These are phyloP conservation scores for Tortrix viridana DNA, from an alignment of 2,888 invertebrate species.

Conservation along the genomic window DNA sequence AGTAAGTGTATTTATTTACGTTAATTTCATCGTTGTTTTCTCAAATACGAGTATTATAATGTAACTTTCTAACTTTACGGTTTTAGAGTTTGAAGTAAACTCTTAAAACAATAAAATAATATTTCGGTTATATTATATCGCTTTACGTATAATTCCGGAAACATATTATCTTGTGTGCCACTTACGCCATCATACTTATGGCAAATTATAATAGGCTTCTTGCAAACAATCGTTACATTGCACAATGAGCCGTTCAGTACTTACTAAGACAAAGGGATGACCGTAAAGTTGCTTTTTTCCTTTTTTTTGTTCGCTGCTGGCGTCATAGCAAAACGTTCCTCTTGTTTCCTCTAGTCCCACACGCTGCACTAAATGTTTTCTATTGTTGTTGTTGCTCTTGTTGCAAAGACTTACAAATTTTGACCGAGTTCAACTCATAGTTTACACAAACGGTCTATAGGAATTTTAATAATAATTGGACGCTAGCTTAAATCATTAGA, in stretches of 20 bases:
- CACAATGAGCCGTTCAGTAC: constrained; percentile 54
- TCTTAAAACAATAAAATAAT: too few relatives aligned
- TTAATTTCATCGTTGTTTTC: too few relatives aligned
- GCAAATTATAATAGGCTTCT: constrained; percentile 42
- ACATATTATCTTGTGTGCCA: constrained; percentile 7
- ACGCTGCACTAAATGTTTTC: constrained; percentile 53
- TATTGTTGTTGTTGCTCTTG: constrained; percentile 47
- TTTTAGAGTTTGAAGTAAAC: not conserved
- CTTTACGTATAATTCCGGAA: not conserved
- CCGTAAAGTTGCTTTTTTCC: constrained; percentile 60
- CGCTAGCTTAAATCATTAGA: constrained; percentile 10
- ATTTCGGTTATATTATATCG: not conserved
- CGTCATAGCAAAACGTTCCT: constrained; percentile 59
- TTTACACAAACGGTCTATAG: constrained; percentile 10
- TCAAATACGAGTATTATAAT: too few relatives aligned
- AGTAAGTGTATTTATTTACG: too few relatives aligned
- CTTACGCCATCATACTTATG: constrained; percentile 17
- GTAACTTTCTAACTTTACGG: not conserved
- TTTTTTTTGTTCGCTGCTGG: constrained; percentile 57
- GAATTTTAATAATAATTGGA: constrained; percentile 15
- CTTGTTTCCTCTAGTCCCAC: constrained; percentile 64
- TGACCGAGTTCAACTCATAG: constrained; percentile 24
- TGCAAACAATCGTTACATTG: constrained; percentile 59
- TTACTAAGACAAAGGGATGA: constrained; percentile 64
- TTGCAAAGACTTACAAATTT: constrained; percentile 28